Base-by-base conservation (phyloP, 2,797 vertebrate species). In the Acipenser oxyrinchus region DNA sequence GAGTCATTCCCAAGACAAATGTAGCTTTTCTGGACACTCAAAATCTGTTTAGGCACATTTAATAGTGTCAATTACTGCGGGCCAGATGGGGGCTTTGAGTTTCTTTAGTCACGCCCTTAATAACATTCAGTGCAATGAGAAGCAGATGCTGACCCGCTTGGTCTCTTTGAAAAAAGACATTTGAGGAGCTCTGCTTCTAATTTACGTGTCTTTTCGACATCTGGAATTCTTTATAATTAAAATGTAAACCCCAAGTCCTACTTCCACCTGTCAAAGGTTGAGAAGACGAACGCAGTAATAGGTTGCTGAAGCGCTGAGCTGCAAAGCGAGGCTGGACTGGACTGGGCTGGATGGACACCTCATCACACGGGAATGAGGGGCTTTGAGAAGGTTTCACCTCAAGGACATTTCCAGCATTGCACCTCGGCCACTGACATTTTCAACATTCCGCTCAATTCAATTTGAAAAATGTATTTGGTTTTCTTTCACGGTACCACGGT, bases 221-320 rank as follows among this genome's bases (percentile, higher is more conserved):
- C 95, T 99, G 95, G 95, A 96, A 94, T 95, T 92, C 91, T 90
- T 98, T 98, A 97, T 94, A 96, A 98, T 98, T 97, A 96, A 96
- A 96, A 95, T 92, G 81, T 93, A 94, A 96, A 94, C 94, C 89
- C 89, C 90, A 89, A 90, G 92, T 94, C 94, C 92, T 93, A 93
- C 92, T 97, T 99, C 95, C 96, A 98, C 95, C 95, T 99, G 95
- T 96, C 95, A 96, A 93, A 96, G 84, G 93, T 91, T 94, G 93
- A 95, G 94, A 95, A 94, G 94, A 97, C 92, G 92, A 93, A 96
- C 92, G 92, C 88, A 89, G 92, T 95, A 98, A 98, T 96, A 93
- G 93, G 90, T 91, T 94, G 91, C 90, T 93, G 92, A 89, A 92
- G 76, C 76, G 37, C 73, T 76, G 75, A 37, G 23, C 23, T 72